phyloP scores from a whole-genome alignment of 1,140 invertebrate genomes.

The Leptinotarsa texana region DNA sequence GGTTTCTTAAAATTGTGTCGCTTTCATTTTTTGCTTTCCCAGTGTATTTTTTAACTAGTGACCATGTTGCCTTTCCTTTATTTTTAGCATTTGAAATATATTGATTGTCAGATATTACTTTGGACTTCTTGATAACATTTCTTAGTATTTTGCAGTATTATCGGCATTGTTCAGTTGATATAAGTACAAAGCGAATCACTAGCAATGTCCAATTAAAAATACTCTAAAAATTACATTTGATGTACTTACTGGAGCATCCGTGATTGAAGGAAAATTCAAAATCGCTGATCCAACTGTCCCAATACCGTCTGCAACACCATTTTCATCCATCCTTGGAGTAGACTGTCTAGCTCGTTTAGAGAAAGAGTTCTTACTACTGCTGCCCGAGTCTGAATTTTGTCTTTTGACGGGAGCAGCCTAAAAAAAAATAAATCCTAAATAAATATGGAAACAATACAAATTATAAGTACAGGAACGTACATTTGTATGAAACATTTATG shows the following conservation, averaged over 20 bases:
- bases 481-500: too few species aligned
- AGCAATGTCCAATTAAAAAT: too few species aligned
- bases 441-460: neutral
- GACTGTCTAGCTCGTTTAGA: conserved; percentile 30
- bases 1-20: too few species aligned
- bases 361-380: conserved; percentile 21
- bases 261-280: conserved; percentile 23
- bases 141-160: too few species aligned
- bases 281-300: conserved; percentile 20
- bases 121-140: too few species aligned
- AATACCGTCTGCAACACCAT: conserved; percentile 10
- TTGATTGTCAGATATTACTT: too few species aligned
- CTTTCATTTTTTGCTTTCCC: too few species aligned
- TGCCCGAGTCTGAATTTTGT: conserved; percentile 9
- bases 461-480: neutral
- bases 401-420: conserved; percentile 23
- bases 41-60: too few species aligned
- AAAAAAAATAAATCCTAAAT: neutral
- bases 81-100: too few species aligned
- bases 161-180: too few species aligned
- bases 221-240: neutral
- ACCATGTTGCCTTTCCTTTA: too few species aligned
- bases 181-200: too few species aligned
- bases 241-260: conserved; percentile 23
- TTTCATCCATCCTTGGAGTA: conserved; percentile 15